These are phyloP conservation scores for Thinocorus orbignyianus DNA, from an alignment of 2,113 vertebrate species.

Conservation along the genomic window DNA sequence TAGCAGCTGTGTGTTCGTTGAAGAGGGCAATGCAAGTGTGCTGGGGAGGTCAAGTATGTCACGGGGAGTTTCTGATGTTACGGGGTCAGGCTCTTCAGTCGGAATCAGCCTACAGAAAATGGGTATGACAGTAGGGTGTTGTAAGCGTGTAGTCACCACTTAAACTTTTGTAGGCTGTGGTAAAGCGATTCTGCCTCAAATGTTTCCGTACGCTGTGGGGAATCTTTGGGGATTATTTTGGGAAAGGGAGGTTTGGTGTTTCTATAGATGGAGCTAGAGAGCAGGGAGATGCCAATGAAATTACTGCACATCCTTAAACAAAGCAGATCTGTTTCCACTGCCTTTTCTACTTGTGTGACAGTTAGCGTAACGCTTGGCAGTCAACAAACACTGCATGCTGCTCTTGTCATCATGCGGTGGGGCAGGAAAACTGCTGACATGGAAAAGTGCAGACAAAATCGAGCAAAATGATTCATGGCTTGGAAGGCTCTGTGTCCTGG, in stretches of 20 bases:
- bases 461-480: conserved; percentile 53
- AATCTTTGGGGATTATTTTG: not conserved
- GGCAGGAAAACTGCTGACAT: conserved; percentile 63
- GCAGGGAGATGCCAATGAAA: not conserved
- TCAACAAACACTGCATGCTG: conserved; percentile 5
- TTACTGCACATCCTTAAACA: not conserved
- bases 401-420: conserved; percentile 52
- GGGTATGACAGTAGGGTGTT: not conserved
- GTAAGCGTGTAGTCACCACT: not conserved
- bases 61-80: not conserved
- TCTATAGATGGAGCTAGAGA: not conserved
- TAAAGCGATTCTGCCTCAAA: not conserved
- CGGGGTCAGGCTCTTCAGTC: not conserved
- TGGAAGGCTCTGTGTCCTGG: conserved; percentile 43
- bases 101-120: not conserved
- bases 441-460: conserved; percentile 54
- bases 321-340: conserved; percentile 6
- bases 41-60: not conserved
- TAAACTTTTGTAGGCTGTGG: not conserved
- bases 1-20: not conserved
- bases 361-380: conserved; percentile 35
- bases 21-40: not conserved
- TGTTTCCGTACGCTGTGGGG: not conserved
- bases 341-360: conserved; percentile 22
- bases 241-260: not conserved